Conservation (phyloP, 2,888 invertebrate genomes). For the Temnothorax ravouxi region DNA sequence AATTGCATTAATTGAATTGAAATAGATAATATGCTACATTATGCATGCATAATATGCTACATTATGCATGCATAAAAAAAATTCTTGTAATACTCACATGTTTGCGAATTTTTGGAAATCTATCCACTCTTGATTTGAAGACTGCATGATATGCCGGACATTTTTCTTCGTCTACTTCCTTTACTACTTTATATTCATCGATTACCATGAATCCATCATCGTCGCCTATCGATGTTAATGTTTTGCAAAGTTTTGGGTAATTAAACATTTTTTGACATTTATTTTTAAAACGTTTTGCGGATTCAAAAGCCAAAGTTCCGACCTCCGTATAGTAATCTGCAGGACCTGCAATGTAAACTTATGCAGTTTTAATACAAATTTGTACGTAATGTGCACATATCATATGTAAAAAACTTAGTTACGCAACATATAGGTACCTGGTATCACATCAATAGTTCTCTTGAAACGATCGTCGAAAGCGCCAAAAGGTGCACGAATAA, state of each 20-base stretch:
- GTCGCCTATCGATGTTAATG: background rate
- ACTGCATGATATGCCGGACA: constrained; percentile 69
- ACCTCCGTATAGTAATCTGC: constrained; percentile 52
- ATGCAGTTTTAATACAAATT: background rate
- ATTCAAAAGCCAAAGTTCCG: constrained; percentile 69
- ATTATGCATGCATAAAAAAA: background rate
- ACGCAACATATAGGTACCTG: constrained; percentile 53
- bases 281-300: constrained; percentile 58
- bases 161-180: constrained; percentile 3
- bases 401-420: background rate
- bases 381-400: background rate
- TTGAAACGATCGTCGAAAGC: constrained; percentile 44
- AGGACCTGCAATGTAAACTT: constrained; percentile 48
- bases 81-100: constrained; percentile 39
- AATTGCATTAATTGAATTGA: background rate
- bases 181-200: background rate
- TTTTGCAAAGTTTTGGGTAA: background rate
- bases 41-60: background rate
- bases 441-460: background rate
- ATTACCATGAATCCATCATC: background rate
- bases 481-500: constrained; percentile 62
- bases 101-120: constrained; percentile 38
- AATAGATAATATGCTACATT: background rate
- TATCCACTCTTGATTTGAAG: constrained; percentile 70
- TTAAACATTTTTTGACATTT: background rate